Conservation (phyloP, 2,888 invertebrate genomes). For the Limnephilus auricula region DNA sequence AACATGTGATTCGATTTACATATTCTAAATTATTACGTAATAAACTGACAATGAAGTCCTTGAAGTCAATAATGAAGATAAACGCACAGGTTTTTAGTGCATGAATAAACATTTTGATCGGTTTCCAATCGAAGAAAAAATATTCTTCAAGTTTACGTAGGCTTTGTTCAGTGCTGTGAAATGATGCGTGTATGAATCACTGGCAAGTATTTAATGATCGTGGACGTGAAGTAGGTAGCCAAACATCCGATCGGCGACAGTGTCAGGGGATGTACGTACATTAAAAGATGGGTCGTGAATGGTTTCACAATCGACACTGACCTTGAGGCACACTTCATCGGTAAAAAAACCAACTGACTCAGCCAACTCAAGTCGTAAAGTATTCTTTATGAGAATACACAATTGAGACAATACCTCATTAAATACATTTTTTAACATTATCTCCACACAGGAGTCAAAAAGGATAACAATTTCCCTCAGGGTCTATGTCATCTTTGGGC, state of each 20-base stretch:
- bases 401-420: background rate
- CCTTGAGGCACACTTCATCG: slow-evolving; percentile 5
- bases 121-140: background rate
- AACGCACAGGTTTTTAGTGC: background rate
- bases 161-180: background rate
- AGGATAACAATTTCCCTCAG: too few relatives aligned
- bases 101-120: background rate
- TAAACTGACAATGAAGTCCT: background rate
- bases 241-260: slow-evolving; percentile 39
- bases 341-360: background rate
- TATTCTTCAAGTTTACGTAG: background rate
- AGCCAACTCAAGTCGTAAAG: background rate
- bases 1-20: too few relatives aligned
- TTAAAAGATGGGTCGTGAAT: slow-evolving; percentile 17
- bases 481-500: too few relatives aligned
- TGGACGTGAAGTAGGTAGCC: slow-evolving; percentile 8
- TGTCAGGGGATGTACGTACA: slow-evolving; percentile 13
- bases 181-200: background rate
- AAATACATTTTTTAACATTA: too few relatives aligned
- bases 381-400: background rate
- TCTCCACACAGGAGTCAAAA: too few relatives aligned
- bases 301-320: slow-evolving; percentile 13
- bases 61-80: background rate
- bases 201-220: background rate
- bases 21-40: background rate